Conservation (phyloP, 2,797 vertebrate species). For the Gymnocypris eckloni region DNA sequence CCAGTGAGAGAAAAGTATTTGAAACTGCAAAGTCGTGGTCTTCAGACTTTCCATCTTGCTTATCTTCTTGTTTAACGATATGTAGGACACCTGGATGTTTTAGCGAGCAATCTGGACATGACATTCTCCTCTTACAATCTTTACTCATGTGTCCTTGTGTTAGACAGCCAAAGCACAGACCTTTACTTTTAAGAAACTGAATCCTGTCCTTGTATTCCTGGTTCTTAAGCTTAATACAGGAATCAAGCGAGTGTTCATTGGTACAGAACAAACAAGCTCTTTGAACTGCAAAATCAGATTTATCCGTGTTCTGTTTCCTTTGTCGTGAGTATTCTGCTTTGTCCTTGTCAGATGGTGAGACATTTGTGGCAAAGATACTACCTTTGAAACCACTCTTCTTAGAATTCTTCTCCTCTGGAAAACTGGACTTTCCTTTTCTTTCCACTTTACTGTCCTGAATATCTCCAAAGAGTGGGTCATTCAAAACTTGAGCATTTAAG, state of each 20-base stretch:
- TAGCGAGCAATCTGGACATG: not conserved
- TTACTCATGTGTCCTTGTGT: not conserved
- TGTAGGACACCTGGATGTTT: conserved; percentile 15
- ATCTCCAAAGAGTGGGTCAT: conserved; percentile 1
- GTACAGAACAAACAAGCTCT: not conserved
- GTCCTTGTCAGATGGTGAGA: not conserved
- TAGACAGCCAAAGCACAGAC: not conserved
- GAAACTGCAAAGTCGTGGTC: not conserved
- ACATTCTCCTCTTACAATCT: not conserved
- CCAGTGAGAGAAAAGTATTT: not conserved
- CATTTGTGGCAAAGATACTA: conserved; percentile 2
- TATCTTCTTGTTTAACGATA: not conserved
- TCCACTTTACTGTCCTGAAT: not conserved
- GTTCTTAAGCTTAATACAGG: not conserved
- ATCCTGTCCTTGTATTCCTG: not conserved
- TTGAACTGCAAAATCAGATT: not conserved
- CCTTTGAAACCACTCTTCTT: not conserved
- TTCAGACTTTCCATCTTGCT: not conserved
- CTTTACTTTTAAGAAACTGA: not conserved
- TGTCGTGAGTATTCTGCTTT: not conserved
- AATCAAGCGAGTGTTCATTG: conserved; percentile 4
- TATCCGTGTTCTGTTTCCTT: not conserved
- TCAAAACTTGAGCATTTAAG: not conserved
- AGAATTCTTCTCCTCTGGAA: not conserved
- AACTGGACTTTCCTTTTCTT: conserved; percentile 2